Conservation (phyloP, 2,888 invertebrate genomes). For the Leptogaster cylindrica region DNA sequence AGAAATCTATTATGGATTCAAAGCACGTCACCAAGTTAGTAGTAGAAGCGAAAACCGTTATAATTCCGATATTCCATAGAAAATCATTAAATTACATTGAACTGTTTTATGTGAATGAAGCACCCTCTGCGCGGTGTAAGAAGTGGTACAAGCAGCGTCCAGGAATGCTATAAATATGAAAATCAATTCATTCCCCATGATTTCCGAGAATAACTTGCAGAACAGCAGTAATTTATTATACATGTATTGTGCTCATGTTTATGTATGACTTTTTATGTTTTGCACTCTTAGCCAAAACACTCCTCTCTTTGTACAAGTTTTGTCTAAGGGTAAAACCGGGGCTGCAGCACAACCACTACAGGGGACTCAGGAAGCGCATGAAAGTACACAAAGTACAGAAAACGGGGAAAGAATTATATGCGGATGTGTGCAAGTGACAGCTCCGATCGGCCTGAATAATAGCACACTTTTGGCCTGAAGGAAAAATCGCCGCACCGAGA, state of each 20-base stretch:
- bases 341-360: conserved; percentile 9
- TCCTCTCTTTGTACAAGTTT: not conserved
- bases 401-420: conserved; percentile 44
- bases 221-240: conserved; percentile 28
- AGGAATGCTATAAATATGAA: not conserved
- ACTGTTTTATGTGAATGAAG: no score
- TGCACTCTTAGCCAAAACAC: conserved; percentile 28
- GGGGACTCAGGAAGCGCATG: not conserved
- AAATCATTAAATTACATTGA: no score
- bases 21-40: no score
- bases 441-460: conserved; percentile 47
- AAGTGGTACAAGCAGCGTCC: no score
- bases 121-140: no score
- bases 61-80: no score
- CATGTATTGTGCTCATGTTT: conserved; percentile 32
- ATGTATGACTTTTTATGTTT: conserved; percentile 31
- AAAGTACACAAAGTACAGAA: conserved; percentile 27
- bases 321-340: not conserved
- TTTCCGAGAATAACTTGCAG: conserved; percentile 30
- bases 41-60: no score
- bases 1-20: no score
- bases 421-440: conserved; percentile 47
- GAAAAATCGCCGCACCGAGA: conserved; percentile 43
- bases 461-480: conserved; percentile 45
- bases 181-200: conserved; percentile 32